A percentile compares a stretch with the other conserved stretches of the same genome.
Conservation (phyloP, 2,113 vertebrate species). For the Toxotes jaculatrix region DNA sequence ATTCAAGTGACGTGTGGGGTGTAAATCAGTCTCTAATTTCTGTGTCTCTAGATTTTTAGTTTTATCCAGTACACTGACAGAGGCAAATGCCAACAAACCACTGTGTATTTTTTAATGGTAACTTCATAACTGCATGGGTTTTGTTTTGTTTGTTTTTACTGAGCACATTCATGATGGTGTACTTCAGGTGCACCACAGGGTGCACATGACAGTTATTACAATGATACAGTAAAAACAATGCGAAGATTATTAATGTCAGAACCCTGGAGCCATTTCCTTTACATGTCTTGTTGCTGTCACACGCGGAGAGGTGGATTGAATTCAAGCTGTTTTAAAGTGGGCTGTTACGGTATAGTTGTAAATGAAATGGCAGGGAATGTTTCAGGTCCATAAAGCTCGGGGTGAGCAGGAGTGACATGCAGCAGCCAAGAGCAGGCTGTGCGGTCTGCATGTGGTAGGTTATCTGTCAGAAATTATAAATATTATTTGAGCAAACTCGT, state of each 20-base stretch:
- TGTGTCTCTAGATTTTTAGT: background rate
- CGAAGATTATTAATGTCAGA: constrained; percentile 6
- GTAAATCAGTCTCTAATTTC: background rate
- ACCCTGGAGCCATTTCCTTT: constrained; percentile 21
- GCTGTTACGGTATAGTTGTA: constrained; percentile 32
- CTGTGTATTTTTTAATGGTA: background rate
- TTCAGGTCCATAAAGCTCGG: constrained; percentile 57
- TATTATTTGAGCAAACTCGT: constrained; percentile 63
- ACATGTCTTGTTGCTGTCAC: background rate
- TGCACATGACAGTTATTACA: constrained; percentile 9
- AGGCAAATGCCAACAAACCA: constrained; percentile 2
- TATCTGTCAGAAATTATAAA: constrained; percentile 74
- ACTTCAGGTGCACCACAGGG: background rate
- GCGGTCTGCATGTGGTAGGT: constrained; percentile 57
- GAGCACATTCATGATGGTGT: background rate
- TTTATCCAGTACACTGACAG: background rate
- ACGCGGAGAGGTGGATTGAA: constrained; percentile 17
- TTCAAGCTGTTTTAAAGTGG: constrained; percentile 65
- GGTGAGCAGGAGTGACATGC: constrained; percentile 35
- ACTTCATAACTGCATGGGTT: background rate
- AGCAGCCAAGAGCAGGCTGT: constrained; percentile 53
- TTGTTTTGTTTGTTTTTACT: background rate
- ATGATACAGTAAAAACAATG: constrained; percentile 1
- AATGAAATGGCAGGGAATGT: constrained; percentile 65
- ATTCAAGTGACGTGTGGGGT: background rate